phyloP scores from a whole-genome alignment of 2,888 invertebrate genomes.

The Halictus ligatus region DNA sequence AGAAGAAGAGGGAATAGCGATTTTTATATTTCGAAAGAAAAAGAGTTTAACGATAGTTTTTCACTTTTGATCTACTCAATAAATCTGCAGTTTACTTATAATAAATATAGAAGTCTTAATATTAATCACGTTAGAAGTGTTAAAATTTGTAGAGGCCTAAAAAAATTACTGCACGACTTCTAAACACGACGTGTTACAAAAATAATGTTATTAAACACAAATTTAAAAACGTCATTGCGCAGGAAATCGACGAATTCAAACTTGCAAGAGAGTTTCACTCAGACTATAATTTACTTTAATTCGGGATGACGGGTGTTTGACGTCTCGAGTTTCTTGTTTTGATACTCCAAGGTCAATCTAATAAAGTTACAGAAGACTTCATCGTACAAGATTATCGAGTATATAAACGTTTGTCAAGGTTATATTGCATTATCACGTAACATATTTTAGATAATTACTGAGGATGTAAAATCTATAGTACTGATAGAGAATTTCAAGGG shows the following conservation, averaged over 20 bases:
- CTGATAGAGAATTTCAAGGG: neutral
- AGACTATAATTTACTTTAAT: neutral
- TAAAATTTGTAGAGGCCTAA: too few species aligned
- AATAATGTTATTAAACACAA: neutral
- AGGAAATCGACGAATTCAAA: too few species aligned
- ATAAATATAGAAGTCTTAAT: neutral
- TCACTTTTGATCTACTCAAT: too few species aligned
- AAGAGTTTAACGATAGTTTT: too few species aligned
- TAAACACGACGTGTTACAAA: neutral
- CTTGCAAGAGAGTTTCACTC: too few species aligned
- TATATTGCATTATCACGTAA: neutral
- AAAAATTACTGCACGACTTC: neutral
- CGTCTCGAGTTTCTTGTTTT: neutral
- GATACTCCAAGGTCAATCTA: neutral
- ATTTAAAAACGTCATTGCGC: neutral
- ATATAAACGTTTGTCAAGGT: neutral
- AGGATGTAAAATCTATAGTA: neutral
- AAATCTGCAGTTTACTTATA: too few species aligned
- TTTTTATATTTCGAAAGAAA: too few species aligned
- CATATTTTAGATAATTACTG: neutral
- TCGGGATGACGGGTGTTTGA: neutral
- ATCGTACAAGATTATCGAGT: neutral
- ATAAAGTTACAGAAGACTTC: neutral
- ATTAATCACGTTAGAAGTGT: too few species aligned
- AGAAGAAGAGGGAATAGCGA: too few species aligned